These are phyloP conservation scores for Cantharis lateralis DNA, from an alignment of 2,888 invertebrate species.

Conservation along the genomic window DNA sequence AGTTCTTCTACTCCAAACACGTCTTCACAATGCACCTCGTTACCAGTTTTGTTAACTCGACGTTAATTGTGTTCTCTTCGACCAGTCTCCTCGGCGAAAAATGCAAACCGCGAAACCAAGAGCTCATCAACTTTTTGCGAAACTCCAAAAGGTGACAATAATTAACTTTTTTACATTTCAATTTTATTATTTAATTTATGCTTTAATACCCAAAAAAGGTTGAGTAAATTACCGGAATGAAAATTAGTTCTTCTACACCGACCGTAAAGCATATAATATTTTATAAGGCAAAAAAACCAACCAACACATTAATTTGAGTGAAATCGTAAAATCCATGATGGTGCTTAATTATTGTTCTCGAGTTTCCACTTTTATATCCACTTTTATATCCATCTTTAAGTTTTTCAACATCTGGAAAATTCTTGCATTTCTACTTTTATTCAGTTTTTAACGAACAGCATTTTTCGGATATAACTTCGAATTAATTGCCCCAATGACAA, in stretches of 20 bases:
- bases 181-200: neutral
- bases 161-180: neutral
- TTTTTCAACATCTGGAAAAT: neutral
- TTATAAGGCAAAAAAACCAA: neutral
- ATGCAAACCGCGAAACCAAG: neutral
- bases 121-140: neutral
- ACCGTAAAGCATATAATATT: neutral
- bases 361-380: neutral
- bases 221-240: neutral
- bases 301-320: neutral
- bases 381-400: neutral
- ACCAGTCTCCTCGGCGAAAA: neutral
- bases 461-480: neutral
- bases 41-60: neutral
- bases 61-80: neutral
- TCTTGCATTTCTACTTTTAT: neutral
- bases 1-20: neutral
- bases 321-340: conserved; percentile 7
- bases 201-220: neutral
- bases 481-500: neutral
- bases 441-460: neutral
- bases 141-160: neutral
- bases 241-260: neutral
- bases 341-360: neutral
- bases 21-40: neutral